Evolutionary conservation across 2,888 invertebrate genomes (phyloP), one percentile per base, ranked within the genome.

Genomic region (Lysandra coridon): DNA sequence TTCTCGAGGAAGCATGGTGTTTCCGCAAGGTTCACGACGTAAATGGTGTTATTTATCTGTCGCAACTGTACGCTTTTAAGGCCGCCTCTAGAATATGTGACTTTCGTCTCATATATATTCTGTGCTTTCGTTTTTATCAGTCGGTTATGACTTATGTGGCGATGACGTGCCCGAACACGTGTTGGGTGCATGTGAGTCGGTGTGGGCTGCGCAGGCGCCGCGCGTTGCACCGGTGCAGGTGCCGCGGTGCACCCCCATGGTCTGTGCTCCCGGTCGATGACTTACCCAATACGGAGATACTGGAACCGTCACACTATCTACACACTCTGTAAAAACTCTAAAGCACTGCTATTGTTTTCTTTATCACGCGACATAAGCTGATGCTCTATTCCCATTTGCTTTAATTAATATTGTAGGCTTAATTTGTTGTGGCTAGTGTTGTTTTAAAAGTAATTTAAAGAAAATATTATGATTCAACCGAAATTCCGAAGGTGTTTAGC

Each of bases 221-320:
- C 78, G 79, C 75, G 78, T 57, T 79, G 80, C 73, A 78, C 78
- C 78, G 78, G 80, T 78, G 79, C 78, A 40, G 37, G 49, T 49
- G 49, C 44, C 44, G 37, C 40, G 40, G n/a, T 17, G 64, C 62
- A 80, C 77, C 81, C 88, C 88, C 87, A 88, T 88, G 88, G 89
- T 84, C 83, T 85, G 82, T 84, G 91, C 91, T 86, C 82, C 84
- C 92, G 92, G 92, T 91, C 92, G 91, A 90, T 91, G 92, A 92
- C 92, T 91, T 88, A 86, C 90, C 88, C 88, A 88, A 83, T 85
- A 82, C 86, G 86, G 87, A 85, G 81, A 69, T 69, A 69, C 69
- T 69, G 14, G 33, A 33, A 33, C 69, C 14, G 69, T 69, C 69
- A 69, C 37, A 69, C 69, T 33, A 69, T 33, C 37, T 37, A 14